phyloP scores from a whole-genome alignment of 2,113 vertebrate genomes.

The Isurus oxyrinchus region DNA sequence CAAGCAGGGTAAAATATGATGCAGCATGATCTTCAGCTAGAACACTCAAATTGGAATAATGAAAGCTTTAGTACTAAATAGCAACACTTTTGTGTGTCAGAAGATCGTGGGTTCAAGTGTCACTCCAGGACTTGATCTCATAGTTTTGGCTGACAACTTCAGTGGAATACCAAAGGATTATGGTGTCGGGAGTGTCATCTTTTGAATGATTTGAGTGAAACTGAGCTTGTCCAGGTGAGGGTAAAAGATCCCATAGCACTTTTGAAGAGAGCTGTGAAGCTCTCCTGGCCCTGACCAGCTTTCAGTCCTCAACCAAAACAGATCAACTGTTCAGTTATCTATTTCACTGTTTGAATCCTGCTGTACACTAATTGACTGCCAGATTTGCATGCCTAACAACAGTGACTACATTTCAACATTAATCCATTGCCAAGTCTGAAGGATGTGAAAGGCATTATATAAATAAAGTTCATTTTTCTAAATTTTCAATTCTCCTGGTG shows the following conservation, averaged over 20 bases:
- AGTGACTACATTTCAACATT: not conserved
- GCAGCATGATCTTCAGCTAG: not conserved
- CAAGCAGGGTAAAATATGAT: too few relatives aligned
- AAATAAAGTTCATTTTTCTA: slow-evolving; percentile 4
- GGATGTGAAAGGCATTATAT: not conserved
- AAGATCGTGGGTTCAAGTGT: not conserved
- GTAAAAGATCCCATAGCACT: not conserved
- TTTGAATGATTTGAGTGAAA: not conserved
- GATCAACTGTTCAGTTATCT: not conserved
- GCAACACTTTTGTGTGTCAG: not conserved
- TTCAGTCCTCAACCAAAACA: not conserved
- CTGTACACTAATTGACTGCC: not conserved
- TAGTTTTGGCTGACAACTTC: not conserved
- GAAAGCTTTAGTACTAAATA: not conserved
- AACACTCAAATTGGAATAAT: not conserved
- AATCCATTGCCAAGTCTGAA: not conserved
- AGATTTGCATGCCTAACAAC: not conserved
- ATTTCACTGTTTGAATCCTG: not conserved
- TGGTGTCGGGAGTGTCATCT: not conserved
- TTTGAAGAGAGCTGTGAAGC: not conserved
- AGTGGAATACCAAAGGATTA: not conserved
- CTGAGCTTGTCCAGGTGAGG: not conserved
- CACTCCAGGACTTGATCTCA: too few relatives aligned
- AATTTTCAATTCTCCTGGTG: not conserved
- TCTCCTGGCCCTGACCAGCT: not conserved